These are phyloP conservation scores for Cheilosia scutellata DNA, from an alignment of 2,888 invertebrate species.

Conservation along the genomic window DNA sequence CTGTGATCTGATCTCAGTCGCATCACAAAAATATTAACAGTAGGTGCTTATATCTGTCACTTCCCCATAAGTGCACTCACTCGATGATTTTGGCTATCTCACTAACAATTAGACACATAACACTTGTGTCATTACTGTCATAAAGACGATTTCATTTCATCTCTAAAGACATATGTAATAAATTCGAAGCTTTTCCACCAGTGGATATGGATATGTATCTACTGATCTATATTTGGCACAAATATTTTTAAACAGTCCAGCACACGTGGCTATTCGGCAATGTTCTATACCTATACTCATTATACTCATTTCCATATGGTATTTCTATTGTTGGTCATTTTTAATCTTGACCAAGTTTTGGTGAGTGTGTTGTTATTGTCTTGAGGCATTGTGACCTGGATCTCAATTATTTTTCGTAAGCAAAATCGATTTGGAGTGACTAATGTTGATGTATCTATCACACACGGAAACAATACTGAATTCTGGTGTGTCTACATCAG, in stretches of 20 bases:
- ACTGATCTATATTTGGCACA: constrained; percentile 45
- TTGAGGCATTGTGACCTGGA: constrained; percentile 52
- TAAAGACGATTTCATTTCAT: constrained; percentile 10
- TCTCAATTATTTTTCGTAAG: constrained; percentile 44
- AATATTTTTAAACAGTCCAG: constrained; percentile 46
- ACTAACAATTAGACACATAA: constrained; percentile 32
- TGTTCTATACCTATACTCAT: background rate
- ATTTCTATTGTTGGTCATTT: constrained; percentile 9
- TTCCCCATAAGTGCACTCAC: constrained; percentile 32
- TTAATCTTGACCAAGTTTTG: constrained; percentile 52
- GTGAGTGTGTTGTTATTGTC: constrained; percentile 13
- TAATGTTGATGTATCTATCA: constrained; percentile 12
- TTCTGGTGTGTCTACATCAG: constrained; percentile 1
- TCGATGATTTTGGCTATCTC: constrained; percentile 21
- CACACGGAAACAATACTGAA: constrained; percentile 33
- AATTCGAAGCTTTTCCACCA: background rate
- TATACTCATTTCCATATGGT: background rate
- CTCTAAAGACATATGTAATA: background rate
- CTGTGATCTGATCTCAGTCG: no score
- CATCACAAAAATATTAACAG: background rate
- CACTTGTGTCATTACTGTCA: constrained; percentile 27
- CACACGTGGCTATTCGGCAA: constrained; percentile 31
- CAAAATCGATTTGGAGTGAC: constrained; percentile 45
- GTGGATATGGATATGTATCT: background rate
- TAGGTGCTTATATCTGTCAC: constrained; percentile 39